Evolutionary conservation across 2,113 vertebrate genomes (phyloP).

Genomic region (Climacteris rufus): DNA sequence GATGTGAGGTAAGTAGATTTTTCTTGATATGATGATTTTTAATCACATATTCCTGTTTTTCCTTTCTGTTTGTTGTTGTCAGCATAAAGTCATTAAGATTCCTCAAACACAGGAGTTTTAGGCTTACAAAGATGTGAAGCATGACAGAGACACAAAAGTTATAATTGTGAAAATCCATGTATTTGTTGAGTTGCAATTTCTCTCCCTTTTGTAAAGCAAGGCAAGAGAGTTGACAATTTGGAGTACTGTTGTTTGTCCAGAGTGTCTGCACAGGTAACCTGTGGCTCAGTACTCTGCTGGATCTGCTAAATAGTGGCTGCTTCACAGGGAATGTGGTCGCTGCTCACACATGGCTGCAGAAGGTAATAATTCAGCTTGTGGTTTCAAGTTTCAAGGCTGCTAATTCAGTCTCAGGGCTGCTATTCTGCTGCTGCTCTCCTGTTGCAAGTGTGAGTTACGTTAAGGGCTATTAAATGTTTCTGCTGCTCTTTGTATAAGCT

Average conservation of each 20-base stretch:
- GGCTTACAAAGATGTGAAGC: neutral
- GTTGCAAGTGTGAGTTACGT: fast-evolving
- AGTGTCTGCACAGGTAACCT: neutral
- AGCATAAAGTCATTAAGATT: neutral
- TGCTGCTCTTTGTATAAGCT: neutral
- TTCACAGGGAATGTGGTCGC: neutral
- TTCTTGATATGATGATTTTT: neutral
- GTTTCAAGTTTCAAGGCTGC: neutral
- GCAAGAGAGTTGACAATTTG: neutral
- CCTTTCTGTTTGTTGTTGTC: neutral
- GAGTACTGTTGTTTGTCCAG: neutral
- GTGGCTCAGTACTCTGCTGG: fast-evolving
- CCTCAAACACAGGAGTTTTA: neutral
- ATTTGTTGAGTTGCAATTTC: neutral
- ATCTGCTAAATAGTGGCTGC: neutral
- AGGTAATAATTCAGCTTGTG: neutral
- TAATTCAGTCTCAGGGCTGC: neutral
- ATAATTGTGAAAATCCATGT: neutral
- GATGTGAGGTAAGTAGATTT: neutral
- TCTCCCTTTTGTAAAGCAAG: neutral
- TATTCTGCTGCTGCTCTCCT: neutral
- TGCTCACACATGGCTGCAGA: neutral
- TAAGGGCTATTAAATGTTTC: neutral
- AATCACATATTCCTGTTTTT: neutral
- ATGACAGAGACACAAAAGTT: neutral